Evolutionary conservation across 2,888 invertebrate genomes (phyloP), one percentile per base, ranked within the genome.

Genomic region (Shargacucullia verbasci): DNA sequence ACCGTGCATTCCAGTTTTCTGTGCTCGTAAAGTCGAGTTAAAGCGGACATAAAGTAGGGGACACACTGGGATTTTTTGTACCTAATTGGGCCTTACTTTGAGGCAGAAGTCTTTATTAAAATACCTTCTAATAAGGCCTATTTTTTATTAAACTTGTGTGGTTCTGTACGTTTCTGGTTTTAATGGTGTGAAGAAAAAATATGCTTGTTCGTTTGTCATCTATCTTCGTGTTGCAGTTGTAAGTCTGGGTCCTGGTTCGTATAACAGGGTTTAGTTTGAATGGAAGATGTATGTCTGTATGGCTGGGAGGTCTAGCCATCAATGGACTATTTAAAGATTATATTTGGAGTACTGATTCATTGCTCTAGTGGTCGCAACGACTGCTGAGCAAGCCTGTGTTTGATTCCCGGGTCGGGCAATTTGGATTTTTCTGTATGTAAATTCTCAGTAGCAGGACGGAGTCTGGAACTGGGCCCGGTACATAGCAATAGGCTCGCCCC

Each of bases 1-100:
- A 80, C 73, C 79, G 73, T 55, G 64, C 76, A 81, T 84, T 78
- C 74, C 76, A 74, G 25, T 47, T 71, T 77, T 73, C 74, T 67
- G 49, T 70, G 65, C 61, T 73, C 79, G 69, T 84, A 84, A 82
- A 82, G 15, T 60, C 37, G 34, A 37, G 48, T 70, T 59, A 59
- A 59, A 57, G 46, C 33, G 31, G 15, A 56, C 65, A 74, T 71
- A 71, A 71, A 71, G 55, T 58, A 59, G 35, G n/a, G 38, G 35
- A 56, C 52, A 46, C 49, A 53, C 52, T 43, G 38, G 0, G 49
- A 43, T 70, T 70, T 70, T 70, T 70, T 73, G 46, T 63, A 73
- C 63, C 48, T 73, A 73, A 70, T 70, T 64, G 75, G 75, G 39
- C 20, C 20, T 45, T 14, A 43, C 35, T 37, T 46, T 41, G 35